Evolutionary conservation across 2,888 invertebrate genomes (phyloP), one percentile per base, ranked within the genome.

Genomic region (Sialis fuliginosa): DNA sequence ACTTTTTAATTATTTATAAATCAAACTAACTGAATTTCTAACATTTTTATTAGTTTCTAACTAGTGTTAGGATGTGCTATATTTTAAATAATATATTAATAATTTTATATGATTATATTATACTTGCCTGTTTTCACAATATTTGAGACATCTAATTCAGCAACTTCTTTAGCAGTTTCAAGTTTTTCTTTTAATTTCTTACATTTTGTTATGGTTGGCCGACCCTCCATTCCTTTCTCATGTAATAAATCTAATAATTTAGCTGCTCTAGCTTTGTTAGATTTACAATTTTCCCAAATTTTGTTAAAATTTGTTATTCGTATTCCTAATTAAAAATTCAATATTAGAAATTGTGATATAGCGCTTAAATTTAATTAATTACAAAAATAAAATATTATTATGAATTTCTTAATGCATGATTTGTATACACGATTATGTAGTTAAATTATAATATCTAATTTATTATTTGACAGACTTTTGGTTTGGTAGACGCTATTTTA

Each of bases 281-380:
- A 35, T 34, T 45, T 45, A 22, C 45, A 45, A 2, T 35, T 12
- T 45, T 34, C 35, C 45, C 45, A 45, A 45, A 45, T 35, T 22
- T 10, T 33, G 12, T 33, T 37, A 13, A 32, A 45, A 35, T 45
- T 45, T 1, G 13, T 6, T 6, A 45, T 35, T 12, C 35, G 3
- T 8, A 45, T 8, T 10, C 45, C 45, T 45, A 22, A 13, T 12
- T 13, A 33, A 44, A 33, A 34, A 13, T 22, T 22, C 22, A 22
- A 22, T 22, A 22, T 22, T 22, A 22, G 2, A 35, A 35, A 9
- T 8, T 3, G 4, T 35, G 35, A 35, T 35, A n/a, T n/a, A n/a
- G n/a, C n/a, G n/a, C n/a, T n/a, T n/a, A n/a, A n/a, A n/a, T n/a
- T n/a, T n/a, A n/a, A n/a, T n/a, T n/a, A n/a, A n/a, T n/a, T n/a